Evolutionary conservation across 2,113 vertebrate species (phyloP).

Genomic region (Delphinus delphis): DNA sequence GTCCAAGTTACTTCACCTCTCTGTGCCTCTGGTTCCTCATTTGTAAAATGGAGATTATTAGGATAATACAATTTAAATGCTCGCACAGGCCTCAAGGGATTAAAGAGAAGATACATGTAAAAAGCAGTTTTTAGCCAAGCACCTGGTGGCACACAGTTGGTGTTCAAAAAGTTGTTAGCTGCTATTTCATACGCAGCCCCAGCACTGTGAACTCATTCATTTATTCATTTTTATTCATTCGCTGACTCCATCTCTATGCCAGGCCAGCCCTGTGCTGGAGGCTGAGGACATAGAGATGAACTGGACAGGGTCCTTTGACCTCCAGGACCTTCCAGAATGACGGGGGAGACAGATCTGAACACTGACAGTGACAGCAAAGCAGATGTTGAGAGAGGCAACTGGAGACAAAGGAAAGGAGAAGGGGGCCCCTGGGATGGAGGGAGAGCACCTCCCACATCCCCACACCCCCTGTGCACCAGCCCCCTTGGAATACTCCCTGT

Average conservation of each 20-base stretch:
- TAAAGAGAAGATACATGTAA: neutral
- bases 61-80: neutral
- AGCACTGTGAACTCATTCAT: neutral
- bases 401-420: neutral
- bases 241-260: neutral
- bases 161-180: neutral
- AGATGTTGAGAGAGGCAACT: neutral
- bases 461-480: neutral
- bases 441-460: accelerated
- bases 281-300: neutral
- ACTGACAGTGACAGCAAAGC: neutral
- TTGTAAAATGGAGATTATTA: neutral
- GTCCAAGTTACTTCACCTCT: neutral
- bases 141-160: neutral
- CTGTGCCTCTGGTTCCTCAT: neutral
- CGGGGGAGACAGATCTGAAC: neutral
- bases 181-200: neutral
- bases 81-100: neutral
- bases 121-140: neutral
- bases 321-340: neutral
- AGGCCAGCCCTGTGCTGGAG: neutral
- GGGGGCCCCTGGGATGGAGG: neutral
- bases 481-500: neutral
- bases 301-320: neutral
- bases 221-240: neutral